Conservation (phyloP, 35 echinoderm and acorn worm species). For the Strongylocentrotus purpuratus region DNA sequence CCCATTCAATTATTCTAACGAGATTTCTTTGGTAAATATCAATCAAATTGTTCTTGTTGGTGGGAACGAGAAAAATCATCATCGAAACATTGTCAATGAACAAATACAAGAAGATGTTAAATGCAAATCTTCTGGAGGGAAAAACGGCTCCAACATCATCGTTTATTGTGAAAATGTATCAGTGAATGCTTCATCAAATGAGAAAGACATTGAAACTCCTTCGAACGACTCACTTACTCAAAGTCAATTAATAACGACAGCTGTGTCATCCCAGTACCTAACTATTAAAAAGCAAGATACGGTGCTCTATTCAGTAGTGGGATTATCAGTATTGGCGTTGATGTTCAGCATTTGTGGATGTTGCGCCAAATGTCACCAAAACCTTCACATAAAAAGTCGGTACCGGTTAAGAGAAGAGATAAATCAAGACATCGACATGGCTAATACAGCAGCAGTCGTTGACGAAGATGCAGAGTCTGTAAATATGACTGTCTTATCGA, state of each 20-base stretch:
- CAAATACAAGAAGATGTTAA: not conserved
- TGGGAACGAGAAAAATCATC: not conserved
- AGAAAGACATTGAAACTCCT: too few relatives aligned
- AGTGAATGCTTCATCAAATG: too few relatives aligned
- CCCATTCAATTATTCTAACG: not conserved
- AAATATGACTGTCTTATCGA: not conserved
- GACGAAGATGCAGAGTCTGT: not conserved
- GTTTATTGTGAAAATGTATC: too few relatives aligned
- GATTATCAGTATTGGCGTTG: not conserved
- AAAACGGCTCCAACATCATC: too few relatives aligned
- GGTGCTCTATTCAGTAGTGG: not conserved
- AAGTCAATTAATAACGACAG: too few relatives aligned
- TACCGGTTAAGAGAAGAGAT: not conserved
- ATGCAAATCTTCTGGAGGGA: not conserved
- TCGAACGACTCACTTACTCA: too few relatives aligned
- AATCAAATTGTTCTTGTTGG: not conserved
- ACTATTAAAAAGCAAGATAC: not conserved
- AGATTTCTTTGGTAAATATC: not conserved
- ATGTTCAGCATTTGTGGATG: not conserved
- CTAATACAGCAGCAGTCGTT: not conserved
- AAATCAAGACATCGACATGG: not conserved
- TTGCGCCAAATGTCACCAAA: not conserved
- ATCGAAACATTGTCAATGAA: not conserved
- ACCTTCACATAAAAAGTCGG: not conserved
- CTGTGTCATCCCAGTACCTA: not conserved